These are phyloP conservation scores for Lithophane leautieri DNA, from an alignment of 2,888 invertebrate genomes.

Conservation along the genomic window DNA sequence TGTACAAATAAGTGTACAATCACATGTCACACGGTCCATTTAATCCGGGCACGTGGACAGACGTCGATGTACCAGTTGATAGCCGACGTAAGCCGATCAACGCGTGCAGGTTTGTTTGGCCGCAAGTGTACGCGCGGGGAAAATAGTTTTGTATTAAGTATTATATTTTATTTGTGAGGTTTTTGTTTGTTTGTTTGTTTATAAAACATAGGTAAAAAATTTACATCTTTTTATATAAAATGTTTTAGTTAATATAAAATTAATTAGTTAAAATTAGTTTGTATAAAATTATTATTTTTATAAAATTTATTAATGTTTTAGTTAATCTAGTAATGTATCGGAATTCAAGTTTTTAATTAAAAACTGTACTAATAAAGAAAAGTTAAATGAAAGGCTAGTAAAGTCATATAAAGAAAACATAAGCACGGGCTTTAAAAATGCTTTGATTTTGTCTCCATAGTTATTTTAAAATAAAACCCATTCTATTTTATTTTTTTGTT, in stretches of 20 bases:
- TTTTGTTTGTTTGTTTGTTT: neutral
- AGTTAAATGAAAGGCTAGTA: neutral
- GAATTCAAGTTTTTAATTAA: neutral
- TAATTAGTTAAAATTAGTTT: too few species aligned
- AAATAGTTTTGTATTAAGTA: conserved; percentile 48
- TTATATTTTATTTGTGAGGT: neutral
- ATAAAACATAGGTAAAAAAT: too few species aligned
- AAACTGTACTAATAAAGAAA: neutral
- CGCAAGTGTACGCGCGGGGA: conserved; percentile 69
- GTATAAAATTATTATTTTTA: too few species aligned
- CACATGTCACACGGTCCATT: conserved; percentile 77
- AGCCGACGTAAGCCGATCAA: conserved; percentile 84
- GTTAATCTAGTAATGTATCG: neutral
- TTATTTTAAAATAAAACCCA: too few species aligned
- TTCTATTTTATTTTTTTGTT: too few species aligned
- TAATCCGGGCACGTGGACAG: conserved; percentile 84
- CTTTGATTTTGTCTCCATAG: neutral
- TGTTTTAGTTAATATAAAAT: too few species aligned
- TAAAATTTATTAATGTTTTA: too few species aligned
- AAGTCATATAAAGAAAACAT: too few species aligned
- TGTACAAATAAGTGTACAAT: conserved; percentile 80
- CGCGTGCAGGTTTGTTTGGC: conserved; percentile 75
- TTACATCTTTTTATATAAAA: too few species aligned
- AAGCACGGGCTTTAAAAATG: neutral
- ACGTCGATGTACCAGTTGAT: conserved; percentile 72